phyloP scores from a whole-genome alignment of 1,140 invertebrate genomes.

The Lepeophtheirus salmonis region DNA sequence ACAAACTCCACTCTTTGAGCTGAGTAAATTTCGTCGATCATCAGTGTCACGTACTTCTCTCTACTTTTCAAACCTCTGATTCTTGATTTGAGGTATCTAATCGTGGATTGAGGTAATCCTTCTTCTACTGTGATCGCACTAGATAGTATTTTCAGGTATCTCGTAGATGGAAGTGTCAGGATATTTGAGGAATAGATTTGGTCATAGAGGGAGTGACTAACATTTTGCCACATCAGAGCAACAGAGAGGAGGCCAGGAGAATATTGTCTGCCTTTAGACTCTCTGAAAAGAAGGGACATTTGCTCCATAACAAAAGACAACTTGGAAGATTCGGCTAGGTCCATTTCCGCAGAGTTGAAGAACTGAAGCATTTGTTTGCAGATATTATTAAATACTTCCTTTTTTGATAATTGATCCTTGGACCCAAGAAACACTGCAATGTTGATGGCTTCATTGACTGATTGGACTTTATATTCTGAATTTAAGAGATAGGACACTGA shows the following conservation, averaged over 20 bases:
- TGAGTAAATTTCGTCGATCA: slow-evolving; percentile 1
- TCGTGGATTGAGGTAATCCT: not conserved
- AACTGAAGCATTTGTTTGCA: not conserved
- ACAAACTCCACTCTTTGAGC: slow-evolving; percentile 10
- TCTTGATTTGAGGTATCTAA: not conserved
- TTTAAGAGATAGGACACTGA: not conserved
- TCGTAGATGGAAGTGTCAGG: not conserved
- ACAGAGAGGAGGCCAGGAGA: not conserved
- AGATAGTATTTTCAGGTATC: not conserved
- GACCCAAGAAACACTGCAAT: not conserved
- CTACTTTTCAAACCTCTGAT: not conserved
- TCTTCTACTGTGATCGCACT: not conserved
- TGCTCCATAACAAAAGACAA: not conserved
- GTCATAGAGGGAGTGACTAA: not conserved
- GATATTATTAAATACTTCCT: not conserved
- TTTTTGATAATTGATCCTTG: not conserved
- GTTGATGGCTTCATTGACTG: not conserved
- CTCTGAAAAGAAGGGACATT: not conserved
- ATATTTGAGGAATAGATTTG: not conserved
- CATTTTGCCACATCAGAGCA: not conserved
- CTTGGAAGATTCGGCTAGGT: not conserved
- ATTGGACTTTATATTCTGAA: not conserved
- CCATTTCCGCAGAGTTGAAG: not conserved
- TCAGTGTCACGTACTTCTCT: not conserved
- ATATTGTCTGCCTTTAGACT: not conserved